These are phyloP conservation scores for Thereuonema tuberculata DNA, from an alignment of 1,140 invertebrate genomes.

Conservation along the genomic window DNA sequence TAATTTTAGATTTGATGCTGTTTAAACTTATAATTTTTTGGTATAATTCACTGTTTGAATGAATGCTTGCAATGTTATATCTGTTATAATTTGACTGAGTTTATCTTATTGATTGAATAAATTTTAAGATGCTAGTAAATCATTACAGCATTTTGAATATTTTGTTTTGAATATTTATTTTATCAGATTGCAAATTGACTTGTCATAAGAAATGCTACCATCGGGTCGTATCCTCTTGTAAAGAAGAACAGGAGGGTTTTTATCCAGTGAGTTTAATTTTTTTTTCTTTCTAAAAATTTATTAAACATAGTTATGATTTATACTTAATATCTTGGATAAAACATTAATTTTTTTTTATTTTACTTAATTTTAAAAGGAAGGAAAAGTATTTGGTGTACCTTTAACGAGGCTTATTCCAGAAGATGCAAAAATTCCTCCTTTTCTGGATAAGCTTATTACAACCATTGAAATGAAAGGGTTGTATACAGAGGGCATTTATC, in stretches of 20 bases:
- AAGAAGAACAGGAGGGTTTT: constrained; percentile 25
- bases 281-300: constrained; percentile 4
- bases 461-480: constrained; percentile 82
- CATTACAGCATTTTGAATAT: too few relatives aligned
- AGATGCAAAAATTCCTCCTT: constrained; percentile 56
- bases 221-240: constrained; percentile 42
- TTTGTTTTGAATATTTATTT: too few relatives aligned
- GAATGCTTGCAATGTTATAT: too few relatives aligned
- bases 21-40: too few relatives aligned
- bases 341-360: constrained; percentile 7
- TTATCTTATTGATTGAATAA: too few relatives aligned
- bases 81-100: too few relatives aligned
- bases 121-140: too few relatives aligned
- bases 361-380: too few relatives aligned
- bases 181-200: constrained; percentile 74
- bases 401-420: constrained; percentile 33
- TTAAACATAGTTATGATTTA: too few relatives aligned
- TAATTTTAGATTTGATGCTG: too few relatives aligned
- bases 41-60: too few relatives aligned
- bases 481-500: constrained; percentile 83
- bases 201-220: constrained; percentile 88
- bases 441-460: constrained; percentile 73
- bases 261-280: constrained; percentile 14
- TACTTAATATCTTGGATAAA: background rate
- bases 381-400: constrained; percentile 40